Base-by-base conservation (phyloP, 2,888 invertebrate genomes). In the Cephus rjabovi region DNA sequence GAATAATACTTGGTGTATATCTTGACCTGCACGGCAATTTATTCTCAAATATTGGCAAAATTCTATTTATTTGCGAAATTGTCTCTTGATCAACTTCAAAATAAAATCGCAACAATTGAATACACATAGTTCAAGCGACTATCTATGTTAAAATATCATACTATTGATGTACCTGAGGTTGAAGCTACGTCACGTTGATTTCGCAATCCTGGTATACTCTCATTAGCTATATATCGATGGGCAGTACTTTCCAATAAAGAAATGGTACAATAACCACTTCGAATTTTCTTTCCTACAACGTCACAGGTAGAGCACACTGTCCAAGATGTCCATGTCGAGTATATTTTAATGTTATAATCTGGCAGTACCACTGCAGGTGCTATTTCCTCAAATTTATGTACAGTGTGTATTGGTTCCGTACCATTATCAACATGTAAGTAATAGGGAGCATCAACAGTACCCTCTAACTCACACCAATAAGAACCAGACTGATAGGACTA, bases 291-390 rank as follows among this genome's bases (percentile, higher is more conserved):
- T 9, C 96, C 96, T 34, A 94, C 92, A 76, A 86, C 88, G 69
- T 92, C 93, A 84, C 96, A 96, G 12, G 89, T 90, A 79, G 94
- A 95, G 88, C 96, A 96, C 37, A 93, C 90, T 11, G 94, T 94
- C 96, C 96, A 96, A 1, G 90, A 86, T 1, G 93, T 91, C 95
- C 95, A 96, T 11, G 91, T 89, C 0, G 93, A 94, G 82, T 92
- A 93, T 75, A 94, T 80, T 78, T 89, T 85, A 77, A 95, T 83
- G 79, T 92, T 87, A 37, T 85, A 90, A 79, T 84, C 83, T 75
- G 81, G 76, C 35, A 87, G 88, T 35, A 85, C 75, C 77, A 87
- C 83, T 0, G 89, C 82, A 68, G 87, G 81, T 84, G 85, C 83
- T 68, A 92, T 84, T 56, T 56, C 56, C 23, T 56, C 23, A 56